Evolutionary conservation across 2,888 invertebrate species (phyloP), one percentile per base, ranked within the genome.

Genomic region (Diloba caeruleocephala): DNA sequence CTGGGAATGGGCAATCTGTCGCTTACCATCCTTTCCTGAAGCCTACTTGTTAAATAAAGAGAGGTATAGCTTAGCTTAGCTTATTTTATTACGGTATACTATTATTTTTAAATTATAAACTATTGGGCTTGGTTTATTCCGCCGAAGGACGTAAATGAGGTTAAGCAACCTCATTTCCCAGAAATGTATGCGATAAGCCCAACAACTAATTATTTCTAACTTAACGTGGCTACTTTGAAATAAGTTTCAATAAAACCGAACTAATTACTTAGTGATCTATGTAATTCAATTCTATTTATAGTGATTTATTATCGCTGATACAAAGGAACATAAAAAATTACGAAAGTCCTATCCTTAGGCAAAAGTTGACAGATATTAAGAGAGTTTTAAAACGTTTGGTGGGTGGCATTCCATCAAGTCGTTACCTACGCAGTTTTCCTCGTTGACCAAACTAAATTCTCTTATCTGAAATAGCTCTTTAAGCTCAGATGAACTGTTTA

Each of bases 391-490:
- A 34, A 26, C 32, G 12, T 33, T 38, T 2, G 12, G 19, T 15
- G 25, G 19, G 42, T 10, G 12, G 9, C 8, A 17, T 46, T 31
- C n/a, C 9, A 42, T 33, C 23, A 38, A 23, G 9, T 32, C 9
- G 5, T 10, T 26, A 21, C n/a, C 31, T 12, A 26, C 32, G 21
- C 31, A 29, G 10, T 56, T 61, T 52, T 57, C 17, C 21, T 51
- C 29, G 12, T 43, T 37, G 41, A 28, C n/a, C 13, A 50, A 31
- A 55, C 52, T 56, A 44, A 60, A 53, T 28, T 52, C 25, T 15
- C 45, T 59, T 52, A 61, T 57, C 61, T 62, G 28, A 58, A 68
- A 65, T 51, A 61, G 43, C 60, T 53, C 46, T 52, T 56, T 17
- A 61, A 59, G 42, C 41, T 54, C 28, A 52, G 41, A 32, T 52